phyloP scores from a whole-genome alignment of 2,797 vertebrate genomes.

The Sebastes dallii region DNA sequence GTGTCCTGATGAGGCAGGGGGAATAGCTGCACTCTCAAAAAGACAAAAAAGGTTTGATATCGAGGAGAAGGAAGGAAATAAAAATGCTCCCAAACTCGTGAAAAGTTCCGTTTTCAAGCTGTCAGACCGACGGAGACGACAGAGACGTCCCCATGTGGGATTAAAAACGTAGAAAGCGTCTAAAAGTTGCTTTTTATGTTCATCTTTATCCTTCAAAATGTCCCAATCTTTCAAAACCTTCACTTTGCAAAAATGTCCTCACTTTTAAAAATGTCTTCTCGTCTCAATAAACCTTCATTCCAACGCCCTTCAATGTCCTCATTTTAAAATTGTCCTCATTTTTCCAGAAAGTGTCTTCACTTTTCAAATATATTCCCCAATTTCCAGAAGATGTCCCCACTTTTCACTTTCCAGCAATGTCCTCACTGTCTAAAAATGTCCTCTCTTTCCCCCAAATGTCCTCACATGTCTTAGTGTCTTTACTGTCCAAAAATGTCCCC shows the following conservation, averaged over 20 bases:
- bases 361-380: neutral
- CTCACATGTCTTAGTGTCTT: too few relatives aligned
- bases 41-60: neutral
- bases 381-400: too few relatives aligned
- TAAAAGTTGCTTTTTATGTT: too few relatives aligned
- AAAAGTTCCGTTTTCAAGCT: neutral
- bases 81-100: neutral
- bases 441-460: too few relatives aligned
- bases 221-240: neutral
- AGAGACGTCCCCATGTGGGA: too few relatives aligned
- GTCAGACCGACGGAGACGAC: neutral
- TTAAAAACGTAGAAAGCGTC: too few relatives aligned
- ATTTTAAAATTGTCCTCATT: too few relatives aligned
- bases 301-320: too few relatives aligned
- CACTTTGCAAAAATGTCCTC: neutral
- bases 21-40: neutral
- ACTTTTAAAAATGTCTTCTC: neutral
- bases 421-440: too few relatives aligned
- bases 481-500: too few relatives aligned
- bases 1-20: neutral
- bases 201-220: neutral
- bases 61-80: neutral
- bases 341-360: neutral
- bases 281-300: too few relatives aligned
- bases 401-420: too few relatives aligned